Evolutionary conservation across 1,140 invertebrate genomes (phyloP).

Genomic region (Microvelia longipes): DNA sequence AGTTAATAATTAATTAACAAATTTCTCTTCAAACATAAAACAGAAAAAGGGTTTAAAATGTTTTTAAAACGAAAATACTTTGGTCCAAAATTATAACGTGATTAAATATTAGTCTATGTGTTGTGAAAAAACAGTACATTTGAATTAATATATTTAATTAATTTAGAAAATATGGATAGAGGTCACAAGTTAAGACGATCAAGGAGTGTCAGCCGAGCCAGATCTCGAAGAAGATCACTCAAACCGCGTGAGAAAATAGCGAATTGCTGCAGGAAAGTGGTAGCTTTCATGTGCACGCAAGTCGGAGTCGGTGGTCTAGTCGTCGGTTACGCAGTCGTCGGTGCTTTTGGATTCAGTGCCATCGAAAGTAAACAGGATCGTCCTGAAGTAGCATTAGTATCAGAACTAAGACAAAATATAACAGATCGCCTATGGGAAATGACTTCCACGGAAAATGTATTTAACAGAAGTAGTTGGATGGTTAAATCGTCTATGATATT

Average conservation of each 20-base stretch:
- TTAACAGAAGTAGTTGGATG: slow-evolving; percentile 58
- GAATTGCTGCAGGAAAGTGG: slow-evolving; percentile 65
- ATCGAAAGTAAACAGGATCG: slow-evolving; percentile 61
- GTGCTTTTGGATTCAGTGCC: slow-evolving; percentile 77
- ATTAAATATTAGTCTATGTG: no score
- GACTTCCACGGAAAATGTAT: slow-evolving; percentile 52
- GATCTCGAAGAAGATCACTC: slow-evolving; percentile 18
- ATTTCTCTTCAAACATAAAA: no score
- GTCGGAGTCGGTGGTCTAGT: slow-evolving; percentile 89
- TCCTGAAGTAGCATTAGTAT: slow-evolving; percentile 35
- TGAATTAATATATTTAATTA: no score
- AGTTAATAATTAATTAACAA: no score
- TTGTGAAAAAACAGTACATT: no score
- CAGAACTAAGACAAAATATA: slow-evolving; percentile 35
- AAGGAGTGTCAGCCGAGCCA: not conserved
- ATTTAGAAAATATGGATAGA: not conserved
- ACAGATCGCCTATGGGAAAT: slow-evolving; percentile 54
- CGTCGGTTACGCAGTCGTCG: slow-evolving; percentile 85
- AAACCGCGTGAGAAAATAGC: slow-evolving; percentile 56
- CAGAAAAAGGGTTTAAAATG: no score
- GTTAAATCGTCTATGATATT: slow-evolving; percentile 47
- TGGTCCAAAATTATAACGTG: no score
- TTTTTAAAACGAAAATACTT: no score
- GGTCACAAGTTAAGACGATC: not conserved
- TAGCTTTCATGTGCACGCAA: slow-evolving; percentile 83